Base-by-base conservation (phyloP, 2,113 vertebrate genomes). In the Kobus ellipsiprymnus region DNA sequence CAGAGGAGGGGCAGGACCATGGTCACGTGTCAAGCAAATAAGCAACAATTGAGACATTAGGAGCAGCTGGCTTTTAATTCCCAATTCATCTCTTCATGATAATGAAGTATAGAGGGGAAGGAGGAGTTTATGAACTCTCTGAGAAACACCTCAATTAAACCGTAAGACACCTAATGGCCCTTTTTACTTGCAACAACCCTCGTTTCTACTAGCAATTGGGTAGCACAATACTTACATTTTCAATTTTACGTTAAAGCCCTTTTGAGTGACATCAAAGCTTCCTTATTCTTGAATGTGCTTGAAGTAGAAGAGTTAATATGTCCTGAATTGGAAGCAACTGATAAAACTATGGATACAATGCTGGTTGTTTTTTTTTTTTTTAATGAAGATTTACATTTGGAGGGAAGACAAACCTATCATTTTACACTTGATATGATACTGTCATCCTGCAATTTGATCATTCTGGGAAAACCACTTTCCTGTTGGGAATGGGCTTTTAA, bases 81-180 rank as follows among this genome's bases (percentile, higher is more conserved):
- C 29, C 13, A 0, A 2, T 40, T 33, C 16, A 33, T 1, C 27
- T 52, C 3, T 27, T 77, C n/a, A 3, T 25, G 7, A 7, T 64
- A 33, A 64, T 64, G 60, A 64, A 16, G 60, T 64, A 33, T 64
- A 64, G 60, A 64, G 60, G 6, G 30, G 60, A 64, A 64, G 60
- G 60, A 64, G 6, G 6, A 64, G 60, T 33, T 64, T 33, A 33
- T 19, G 13, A 29, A 57, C 16, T 7, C 36, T 33, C 30, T 6
- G 27, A 90, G 57, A 44, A 50, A 36, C 23, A 25, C 23, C 71
- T 33, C 11, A 1, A 2, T 30, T n/a, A 25, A 25, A 87, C 77
- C 11, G 64, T 21, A 6, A 17, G 7, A 36, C 11, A 3, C 46
- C 21, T 0, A 0, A 1, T 2, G 11, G 17, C 40, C 23, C 71